These are phyloP conservation scores for Gadopsis bispinosus DNA, from an alignment of 2,797 vertebrate species.

Conservation along the genomic window DNA sequence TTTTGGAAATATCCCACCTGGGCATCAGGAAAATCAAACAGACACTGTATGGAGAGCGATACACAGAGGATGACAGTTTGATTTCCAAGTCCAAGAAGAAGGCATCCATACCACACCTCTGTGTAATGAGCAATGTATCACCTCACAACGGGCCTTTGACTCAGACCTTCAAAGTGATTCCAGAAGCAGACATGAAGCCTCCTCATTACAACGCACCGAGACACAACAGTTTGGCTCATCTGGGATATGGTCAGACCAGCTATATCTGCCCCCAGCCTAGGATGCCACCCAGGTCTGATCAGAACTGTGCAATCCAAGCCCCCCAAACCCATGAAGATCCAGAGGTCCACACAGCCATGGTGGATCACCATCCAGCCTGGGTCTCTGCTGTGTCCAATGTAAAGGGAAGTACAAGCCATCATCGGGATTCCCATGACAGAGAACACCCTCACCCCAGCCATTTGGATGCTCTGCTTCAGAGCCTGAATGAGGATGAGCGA, in stretches of 20 bases:
- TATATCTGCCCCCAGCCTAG: slow-evolving; percentile 69
- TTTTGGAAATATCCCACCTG: slow-evolving; percentile 93
- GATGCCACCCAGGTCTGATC: slow-evolving; percentile 53
- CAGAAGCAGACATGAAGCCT: slow-evolving; percentile 77
- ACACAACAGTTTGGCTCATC: slow-evolving; percentile 71
- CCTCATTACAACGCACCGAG: slow-evolving; percentile 63
- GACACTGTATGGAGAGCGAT: slow-evolving; percentile 80
- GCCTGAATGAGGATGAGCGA: slow-evolving; percentile 73
- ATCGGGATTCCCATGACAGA: slow-evolving; percentile 61
- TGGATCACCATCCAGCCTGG: slow-evolving; percentile 63
- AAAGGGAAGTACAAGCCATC: slow-evolving; percentile 32
- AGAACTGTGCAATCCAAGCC: slow-evolving; percentile 63
- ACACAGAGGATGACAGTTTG: slow-evolving; percentile 77
- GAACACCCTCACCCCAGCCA: slow-evolving; percentile 65
- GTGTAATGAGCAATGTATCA: slow-evolving; percentile 78
- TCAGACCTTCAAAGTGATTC: slow-evolving; percentile 82
- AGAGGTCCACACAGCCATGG: slow-evolving; percentile 36
- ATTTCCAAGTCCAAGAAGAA: slow-evolving; percentile 84
- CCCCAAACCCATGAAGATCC: slow-evolving; percentile 39
- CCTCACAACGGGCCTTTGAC: slow-evolving; percentile 82
- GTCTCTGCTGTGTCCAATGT: slow-evolving; percentile 40
- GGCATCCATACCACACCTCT: slow-evolving; percentile 79
- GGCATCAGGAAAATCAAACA: slow-evolving; percentile 91
- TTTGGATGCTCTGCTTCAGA: slow-evolving; percentile 71
- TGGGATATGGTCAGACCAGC: slow-evolving; percentile 60